Percentiles rank a stretch among this genome's conserved stretches.
phyloP scores from a whole-genome alignment of 2,888 invertebrate species.

The Tiliacea aurago region DNA sequence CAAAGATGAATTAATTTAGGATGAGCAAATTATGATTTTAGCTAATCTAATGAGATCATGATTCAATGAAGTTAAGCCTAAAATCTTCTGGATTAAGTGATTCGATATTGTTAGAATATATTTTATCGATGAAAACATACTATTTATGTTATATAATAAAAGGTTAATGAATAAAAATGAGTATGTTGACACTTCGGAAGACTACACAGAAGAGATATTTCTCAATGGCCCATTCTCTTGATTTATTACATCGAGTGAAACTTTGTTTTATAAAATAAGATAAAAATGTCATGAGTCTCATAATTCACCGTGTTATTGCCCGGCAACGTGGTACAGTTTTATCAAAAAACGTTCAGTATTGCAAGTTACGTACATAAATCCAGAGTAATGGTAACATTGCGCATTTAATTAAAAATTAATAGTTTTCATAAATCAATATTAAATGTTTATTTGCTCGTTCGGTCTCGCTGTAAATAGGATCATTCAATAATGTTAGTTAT shows the following conservation, averaged over 20 bases:
- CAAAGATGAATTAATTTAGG: constrained; percentile 20
- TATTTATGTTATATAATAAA: constrained; percentile 39
- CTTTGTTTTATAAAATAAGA: constrained; percentile 64
- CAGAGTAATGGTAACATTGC: constrained; percentile 67
- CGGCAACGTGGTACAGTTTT: constrained; percentile 67
- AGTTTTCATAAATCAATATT: constrained; percentile 75
- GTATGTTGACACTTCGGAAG: constrained; percentile 55
- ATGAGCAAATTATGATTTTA: constrained; percentile 6
- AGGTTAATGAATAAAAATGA: constrained; percentile 52
- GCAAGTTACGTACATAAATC: constrained; percentile 64
- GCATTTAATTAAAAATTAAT: constrained; percentile 76
- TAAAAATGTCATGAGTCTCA: constrained; percentile 68
- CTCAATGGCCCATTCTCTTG: constrained; percentile 57
- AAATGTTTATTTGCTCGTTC: constrained; percentile 66
- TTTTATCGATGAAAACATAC: neutral
- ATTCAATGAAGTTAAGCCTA: constrained; percentile 2
- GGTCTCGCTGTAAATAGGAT: constrained; percentile 68
- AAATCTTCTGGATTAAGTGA: neutral
- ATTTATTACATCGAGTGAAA: constrained; percentile 59
- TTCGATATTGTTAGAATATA: neutral
- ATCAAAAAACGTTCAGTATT: constrained; percentile 61
- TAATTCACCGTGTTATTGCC: constrained; percentile 70
- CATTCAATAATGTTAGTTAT: constrained; percentile 70
- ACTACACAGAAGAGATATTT: constrained; percentile 47
- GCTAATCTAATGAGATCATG: constrained; percentile 9